A percentile compares a stretch with the other conserved stretches of the same genome.
Evolutionary conservation across 2,888 invertebrate species (phyloP).

Genomic region (Tachystola acroxantha): DNA sequence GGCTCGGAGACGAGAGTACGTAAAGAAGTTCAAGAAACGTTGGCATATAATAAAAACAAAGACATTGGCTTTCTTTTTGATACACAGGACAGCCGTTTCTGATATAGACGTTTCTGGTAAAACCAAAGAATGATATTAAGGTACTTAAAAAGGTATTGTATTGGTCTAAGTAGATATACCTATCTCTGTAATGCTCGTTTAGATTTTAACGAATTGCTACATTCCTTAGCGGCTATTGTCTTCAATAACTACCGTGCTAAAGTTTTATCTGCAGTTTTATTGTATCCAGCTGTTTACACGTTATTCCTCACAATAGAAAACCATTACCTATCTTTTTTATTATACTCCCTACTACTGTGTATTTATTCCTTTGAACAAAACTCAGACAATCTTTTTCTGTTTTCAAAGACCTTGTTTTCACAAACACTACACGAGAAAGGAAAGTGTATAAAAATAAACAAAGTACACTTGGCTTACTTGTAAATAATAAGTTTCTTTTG

Average conservation of each 20-base stretch:
- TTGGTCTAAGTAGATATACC: no score
- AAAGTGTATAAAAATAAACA: constrained; percentile 21
- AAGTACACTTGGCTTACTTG: constrained; percentile 1
- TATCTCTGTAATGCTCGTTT: no score
- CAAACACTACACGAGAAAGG: constrained; percentile 31
- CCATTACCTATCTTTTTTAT: constrained; percentile 24
- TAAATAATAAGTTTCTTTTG: constrained; percentile 13
- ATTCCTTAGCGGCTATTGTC: neutral
- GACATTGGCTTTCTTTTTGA: no score
- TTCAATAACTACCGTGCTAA: constrained; percentile 1
- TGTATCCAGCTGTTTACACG: constrained; percentile 1
- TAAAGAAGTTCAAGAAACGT: no score
- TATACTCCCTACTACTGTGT: constrained; percentile 16
- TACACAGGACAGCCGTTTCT: no score
- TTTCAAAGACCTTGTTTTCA: constrained; percentile 45
- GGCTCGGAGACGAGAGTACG: no score
- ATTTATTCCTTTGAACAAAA: constrained; percentile 42
- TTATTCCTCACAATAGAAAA: constrained; percentile 20
- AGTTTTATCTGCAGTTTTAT: constrained; percentile 1
- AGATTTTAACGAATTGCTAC: no score
- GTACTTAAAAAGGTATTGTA: no score
- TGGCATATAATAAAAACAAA: no score
- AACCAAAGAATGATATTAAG: no score
- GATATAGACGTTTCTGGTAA: no score
- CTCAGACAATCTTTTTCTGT: constrained; percentile 41